Evolutionary conservation across 2,888 invertebrate genomes (phyloP).

Genomic region (Polydrusus tereticollis): DNA sequence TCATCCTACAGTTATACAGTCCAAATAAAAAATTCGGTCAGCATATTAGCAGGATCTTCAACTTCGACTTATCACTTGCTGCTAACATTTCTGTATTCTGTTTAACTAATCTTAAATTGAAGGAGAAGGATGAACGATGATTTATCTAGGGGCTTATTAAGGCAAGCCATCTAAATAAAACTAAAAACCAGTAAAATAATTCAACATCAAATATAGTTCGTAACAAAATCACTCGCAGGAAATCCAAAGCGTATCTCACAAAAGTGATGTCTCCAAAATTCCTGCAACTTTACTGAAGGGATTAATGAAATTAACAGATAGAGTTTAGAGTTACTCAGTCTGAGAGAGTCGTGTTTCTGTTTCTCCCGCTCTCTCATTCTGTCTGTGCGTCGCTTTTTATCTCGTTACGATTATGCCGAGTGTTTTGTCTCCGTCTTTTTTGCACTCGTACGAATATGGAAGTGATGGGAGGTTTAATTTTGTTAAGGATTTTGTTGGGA

Average conservation of each 20-base stretch:
- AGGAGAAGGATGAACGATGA: too few relatives aligned
- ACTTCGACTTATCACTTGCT: too few relatives aligned
- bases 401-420: background rate
- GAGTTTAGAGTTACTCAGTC: slow-evolving; percentile 46
- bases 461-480: slow-evolving; percentile 46
- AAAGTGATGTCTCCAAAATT: slow-evolving; percentile 47
- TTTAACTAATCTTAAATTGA: too few relatives aligned
- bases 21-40: too few relatives aligned
- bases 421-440: slow-evolving; percentile 32
- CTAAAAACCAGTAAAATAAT: too few relatives aligned
- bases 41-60: too few relatives aligned
- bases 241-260: slow-evolving; percentile 44
- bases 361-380: background rate
- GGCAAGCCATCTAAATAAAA: too few relatives aligned
- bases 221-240: slow-evolving; percentile 44
- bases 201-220: slow-evolving; percentile 14
- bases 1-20: too few relatives aligned
- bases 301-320: slow-evolving; percentile 66
- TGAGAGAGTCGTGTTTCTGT: slow-evolving; percentile 43
- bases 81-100: too few relatives aligned
- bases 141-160: too few relatives aligned
- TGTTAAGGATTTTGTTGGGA: slow-evolving; percentile 47
- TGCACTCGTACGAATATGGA: slow-evolving; percentile 33
- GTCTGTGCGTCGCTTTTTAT: slow-evolving; percentile 16
- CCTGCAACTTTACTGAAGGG: slow-evolving; percentile 54